Evolutionary conservation across 1,140 invertebrate genomes (phyloP), one percentile per base, ranked within the genome.

Genomic region (Hestina assimilis): DNA sequence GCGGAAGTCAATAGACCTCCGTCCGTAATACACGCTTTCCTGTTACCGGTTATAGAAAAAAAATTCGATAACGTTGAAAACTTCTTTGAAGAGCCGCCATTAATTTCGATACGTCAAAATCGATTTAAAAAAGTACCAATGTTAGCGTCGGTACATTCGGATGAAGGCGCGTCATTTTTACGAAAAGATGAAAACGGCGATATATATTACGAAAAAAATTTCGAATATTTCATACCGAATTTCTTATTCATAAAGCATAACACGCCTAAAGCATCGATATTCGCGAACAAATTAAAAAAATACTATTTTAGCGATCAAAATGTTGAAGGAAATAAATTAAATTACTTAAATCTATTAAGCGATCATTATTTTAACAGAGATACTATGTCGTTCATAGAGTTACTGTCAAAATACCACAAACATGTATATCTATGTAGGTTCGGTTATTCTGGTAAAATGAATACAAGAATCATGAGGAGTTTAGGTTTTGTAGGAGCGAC

Each of bases 91-190:
- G 80, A 89, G 38, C 48, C 66, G 23, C 86, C 89, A 0, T 51
- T 75, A 26, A 58, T 77, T 14, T 69, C 80, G 6, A 61, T 90
- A 9, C 52, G 48, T 5, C 69, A 72, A n/a, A 85, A 90, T 63
- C 74, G 79, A 1, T 91, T 89, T 50, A 66, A 89, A 8, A 89
- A 91, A 58, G 77, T 94, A 9, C 93, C 93, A 0, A 83, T 90
- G 3, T 74, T 94, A 1, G 47, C 90, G 4, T 92, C 93, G 1
- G 79, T 90, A 3, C 90, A 88, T 60, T 77, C 65, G 1, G 70
- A 89, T 20, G 93, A 94, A 86, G 91, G 91, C 8, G 84, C 90
- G 0, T 59, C 90, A 0, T 81, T 91, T 28, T 54, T 91, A 11
- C 65, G 55, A 21, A 71, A 59, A 51, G 69, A 72, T 14, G 61